phyloP scores from a whole-genome alignment of 2,113 vertebrate species.

The Madoqua kirkii region DNA sequence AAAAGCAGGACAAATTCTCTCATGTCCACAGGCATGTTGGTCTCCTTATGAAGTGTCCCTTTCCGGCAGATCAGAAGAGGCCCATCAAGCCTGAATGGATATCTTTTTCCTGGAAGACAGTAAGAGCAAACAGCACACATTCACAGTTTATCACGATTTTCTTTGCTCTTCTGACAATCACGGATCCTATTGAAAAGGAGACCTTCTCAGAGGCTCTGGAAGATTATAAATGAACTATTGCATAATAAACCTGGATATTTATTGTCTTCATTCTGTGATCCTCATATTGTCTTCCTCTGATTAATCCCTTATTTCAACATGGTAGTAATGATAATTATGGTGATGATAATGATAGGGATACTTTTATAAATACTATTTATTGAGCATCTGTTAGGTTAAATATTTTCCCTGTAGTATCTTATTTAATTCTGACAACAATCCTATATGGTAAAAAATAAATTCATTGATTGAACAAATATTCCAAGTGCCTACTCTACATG shows the following conservation, averaged over 20 bases:
- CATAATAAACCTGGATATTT: not conserved
- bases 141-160: not conserved
- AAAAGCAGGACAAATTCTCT: constrained; percentile 92
- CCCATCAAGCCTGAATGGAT: constrained; percentile 94
- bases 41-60: constrained; percentile 81
- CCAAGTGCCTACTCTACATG: not conserved
- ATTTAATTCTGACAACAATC: not conserved
- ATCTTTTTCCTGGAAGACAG: constrained; percentile 88
- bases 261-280: not conserved
- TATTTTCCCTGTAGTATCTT: not conserved
- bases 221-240: not conserved
- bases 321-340: not conserved
- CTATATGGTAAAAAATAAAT: not conserved
- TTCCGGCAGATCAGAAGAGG: constrained; percentile 91
- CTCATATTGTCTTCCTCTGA: not conserved
- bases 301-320: not conserved
- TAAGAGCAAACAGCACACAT: not conserved
- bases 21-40: constrained; percentile 32
- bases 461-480: constrained; percentile 11
- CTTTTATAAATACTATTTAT: not conserved
- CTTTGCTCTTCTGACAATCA: not conserved
- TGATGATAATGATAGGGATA: not conserved
- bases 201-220: not conserved
- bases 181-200: not conserved
- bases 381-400: not conserved